Percentiles rank a stretch among this genome's conserved stretches.
Evolutionary conservation across 2,888 invertebrate genomes (phyloP).

Genomic region (Halictus ligatus): DNA sequence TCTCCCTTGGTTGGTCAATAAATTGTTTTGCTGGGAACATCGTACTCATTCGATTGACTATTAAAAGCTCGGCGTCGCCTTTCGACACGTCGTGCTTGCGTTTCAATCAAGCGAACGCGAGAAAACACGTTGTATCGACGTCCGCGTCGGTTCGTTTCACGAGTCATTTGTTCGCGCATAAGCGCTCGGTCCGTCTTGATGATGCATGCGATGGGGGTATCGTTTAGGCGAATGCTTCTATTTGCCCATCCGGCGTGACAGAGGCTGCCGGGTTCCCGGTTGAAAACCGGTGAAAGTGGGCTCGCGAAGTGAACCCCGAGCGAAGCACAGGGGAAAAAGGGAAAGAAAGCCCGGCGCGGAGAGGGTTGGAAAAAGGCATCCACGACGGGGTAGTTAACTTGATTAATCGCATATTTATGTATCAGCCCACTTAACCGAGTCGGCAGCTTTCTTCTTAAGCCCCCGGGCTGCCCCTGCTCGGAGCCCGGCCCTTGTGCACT

Average conservation of each 20-base stretch:
- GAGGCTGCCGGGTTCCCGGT: constrained; percentile 41
- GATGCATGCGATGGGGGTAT: constrained; percentile 66
- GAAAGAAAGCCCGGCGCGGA: background rate
- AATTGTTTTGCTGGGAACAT: too few species aligned
- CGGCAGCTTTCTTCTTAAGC: constrained; percentile 73
- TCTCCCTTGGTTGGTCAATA: too few species aligned
- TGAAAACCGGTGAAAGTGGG: constrained; percentile 22
- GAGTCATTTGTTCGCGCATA: constrained; percentile 74
- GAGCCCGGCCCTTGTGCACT: constrained; percentile 59
- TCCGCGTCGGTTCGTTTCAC: constrained; percentile 72
- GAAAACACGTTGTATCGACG: background rate
- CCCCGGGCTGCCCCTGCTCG: constrained; percentile 56
- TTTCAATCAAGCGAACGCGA: constrained; percentile 34
- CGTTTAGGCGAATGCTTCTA: constrained; percentile 76
- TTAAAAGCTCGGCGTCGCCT: too few species aligned
- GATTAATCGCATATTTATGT: constrained; percentile 83
- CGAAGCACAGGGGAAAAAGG: constrained; percentile 17
- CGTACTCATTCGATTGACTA: too few species aligned
- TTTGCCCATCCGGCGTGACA: constrained; percentile 67
- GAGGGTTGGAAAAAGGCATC: constrained; percentile 60
- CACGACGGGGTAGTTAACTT: constrained; percentile 78
- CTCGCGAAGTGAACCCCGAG: constrained; percentile 10
- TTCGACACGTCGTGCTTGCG: constrained; percentile 5
- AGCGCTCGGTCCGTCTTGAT: constrained; percentile 67
- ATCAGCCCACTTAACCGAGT: constrained; percentile 80